Percentiles rank a stretch among this genome's conserved stretches.
phyloP scores from a whole-genome alignment of 92 coral and sea anemone genomes.

The Actinernus sp. region DNA sequence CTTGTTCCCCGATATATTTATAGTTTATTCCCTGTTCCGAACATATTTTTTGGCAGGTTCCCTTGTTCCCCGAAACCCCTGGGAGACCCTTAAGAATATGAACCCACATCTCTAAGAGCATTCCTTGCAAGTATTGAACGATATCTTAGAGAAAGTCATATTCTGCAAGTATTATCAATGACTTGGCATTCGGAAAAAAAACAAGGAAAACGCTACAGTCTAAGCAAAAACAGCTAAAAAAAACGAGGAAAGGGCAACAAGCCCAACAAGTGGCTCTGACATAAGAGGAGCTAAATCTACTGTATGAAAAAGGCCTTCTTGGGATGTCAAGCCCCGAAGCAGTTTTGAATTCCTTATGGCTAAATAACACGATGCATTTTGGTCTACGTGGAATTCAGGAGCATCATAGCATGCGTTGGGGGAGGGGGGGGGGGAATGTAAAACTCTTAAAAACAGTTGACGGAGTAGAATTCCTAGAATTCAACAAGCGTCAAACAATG shows the following conservation, averaged over 20 bases:
- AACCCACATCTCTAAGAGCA: slow-evolving; percentile 35
- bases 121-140: slow-evolving; percentile 31
- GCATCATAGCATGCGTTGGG: slow-evolving; percentile 36
- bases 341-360: slow-evolving; percentile 24
- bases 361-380: slow-evolving; percentile 44
- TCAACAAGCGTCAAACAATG: slow-evolving; percentile 53
- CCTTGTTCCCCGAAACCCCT: too few species aligned
- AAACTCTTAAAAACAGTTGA: slow-evolving; percentile 24
- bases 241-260: slow-evolving; percentile 16
- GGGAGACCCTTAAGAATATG: too few species aligned
- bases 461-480: slow-evolving; percentile 42
- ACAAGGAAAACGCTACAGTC: slow-evolving; percentile 30
- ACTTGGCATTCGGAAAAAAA: slow-evolving; percentile 40
- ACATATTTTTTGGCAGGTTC: too few species aligned
- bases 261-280: slow-evolving; percentile 7
- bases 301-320: slow-evolving; percentile 19
- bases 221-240: slow-evolving; percentile 35
- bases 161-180: slow-evolving; percentile 30
- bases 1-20: too few species aligned
- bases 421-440: slow-evolving; percentile 70
- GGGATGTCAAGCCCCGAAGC: slow-evolving; percentile 38
- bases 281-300: slow-evolving; percentile 11
- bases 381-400: slow-evolving; percentile 46
- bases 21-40: too few species aligned
- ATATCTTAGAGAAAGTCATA: slow-evolving; percentile 27